These are phyloP conservation scores for Symphodus melops DNA, from an alignment of 2,113 vertebrate species.

Conservation along the genomic window DNA sequence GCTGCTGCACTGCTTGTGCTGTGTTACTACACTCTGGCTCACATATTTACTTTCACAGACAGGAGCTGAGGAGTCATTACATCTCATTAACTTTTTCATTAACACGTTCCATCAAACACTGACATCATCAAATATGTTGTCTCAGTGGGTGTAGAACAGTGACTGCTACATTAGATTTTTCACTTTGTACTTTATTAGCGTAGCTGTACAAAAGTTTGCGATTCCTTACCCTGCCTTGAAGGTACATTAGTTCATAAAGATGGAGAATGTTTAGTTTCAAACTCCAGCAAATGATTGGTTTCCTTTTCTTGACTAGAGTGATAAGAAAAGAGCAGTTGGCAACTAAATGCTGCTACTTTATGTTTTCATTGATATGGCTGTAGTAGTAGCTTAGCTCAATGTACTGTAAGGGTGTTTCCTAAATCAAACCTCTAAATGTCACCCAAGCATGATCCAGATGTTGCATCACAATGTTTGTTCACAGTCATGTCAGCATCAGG, in stretches of 20 bases:
- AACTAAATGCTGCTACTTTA: background rate
- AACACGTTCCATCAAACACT: constrained; percentile 77
- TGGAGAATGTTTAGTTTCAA: too few relatives aligned
- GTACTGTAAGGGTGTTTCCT: constrained; percentile 14
- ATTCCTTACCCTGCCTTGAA: constrained; percentile 1
- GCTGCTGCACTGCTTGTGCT: constrained; percentile 17
- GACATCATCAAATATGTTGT: constrained; percentile 70
- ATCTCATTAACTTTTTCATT: constrained; percentile 83
- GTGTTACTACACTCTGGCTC: constrained; percentile 74
- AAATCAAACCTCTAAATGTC: constrained; percentile 51
- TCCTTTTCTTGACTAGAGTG: too few relatives aligned
- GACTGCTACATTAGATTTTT: constrained; percentile 35
- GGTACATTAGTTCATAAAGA: background rate
- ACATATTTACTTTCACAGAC: constrained; percentile 86
- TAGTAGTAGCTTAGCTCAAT: constrained; percentile 15
- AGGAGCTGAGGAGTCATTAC: constrained; percentile 86
- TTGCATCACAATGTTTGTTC: constrained; percentile 42
- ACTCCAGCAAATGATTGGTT: too few relatives aligned
- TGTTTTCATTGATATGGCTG: constrained; percentile 11
- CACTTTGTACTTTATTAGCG: constrained; percentile 20
- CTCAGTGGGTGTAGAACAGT: constrained; percentile 40
- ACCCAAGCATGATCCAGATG: constrained; percentile 46
- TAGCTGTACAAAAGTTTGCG: constrained; percentile 27
- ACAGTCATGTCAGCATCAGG: constrained; percentile 44
- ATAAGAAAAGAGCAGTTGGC: constrained; percentile 6